Base-by-base conservation (phyloP, 2,888 invertebrate genomes). In the Bursaphelenchus okinawaensis region DNA sequence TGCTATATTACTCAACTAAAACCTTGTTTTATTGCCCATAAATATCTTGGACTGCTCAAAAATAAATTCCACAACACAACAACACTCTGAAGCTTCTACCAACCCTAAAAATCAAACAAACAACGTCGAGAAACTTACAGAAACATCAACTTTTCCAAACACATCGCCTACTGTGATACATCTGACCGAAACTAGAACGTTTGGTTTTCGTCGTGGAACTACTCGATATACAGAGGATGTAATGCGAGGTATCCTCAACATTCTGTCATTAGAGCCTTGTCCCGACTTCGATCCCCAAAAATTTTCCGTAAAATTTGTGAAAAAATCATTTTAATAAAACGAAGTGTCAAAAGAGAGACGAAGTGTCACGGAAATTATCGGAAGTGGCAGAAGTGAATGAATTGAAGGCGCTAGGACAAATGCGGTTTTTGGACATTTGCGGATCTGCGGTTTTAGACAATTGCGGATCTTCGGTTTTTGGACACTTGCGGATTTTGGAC, bases 91-190 rank as follows among this genome's bases (percentile, higher is more conserved):
- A 6, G n/a, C 2, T 19, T 16, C 19, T 19, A 24, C 19, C 2
- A 54, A 24, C 19, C 24, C 19, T n/a, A 54, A 40, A 40, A 40
- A 6, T 12, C 1, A n/a, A 40, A 29, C 12, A 40, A 12, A 4
- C 40, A 40, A 40, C 12, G 3, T 40, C n/a, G 3, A 4, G 22
- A 60, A 1, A 62, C 62, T 54, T 24, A 62, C 62, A 2, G 19
- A 29, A 20, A 55, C 22, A 62, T 62, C 62, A 60, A 62, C 27
- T 7, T 31, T 19, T 51, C 62, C 62, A 28, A 62, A 62, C 23
- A 62, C 54, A 51, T 62, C 62, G 9, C 52, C 24, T 3, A 26
- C 22, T 20, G 23, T 19, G 52, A 59, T 22, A 54, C 40, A 59
- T 1, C 60, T 55, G 6, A 59, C 50, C 1, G 22, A 26, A 23